Percentiles rank a stretch among this genome's conserved stretches.
Evolutionary conservation across 1,140 invertebrate species (phyloP).

Genomic region (Artemia franciscana): DNA sequence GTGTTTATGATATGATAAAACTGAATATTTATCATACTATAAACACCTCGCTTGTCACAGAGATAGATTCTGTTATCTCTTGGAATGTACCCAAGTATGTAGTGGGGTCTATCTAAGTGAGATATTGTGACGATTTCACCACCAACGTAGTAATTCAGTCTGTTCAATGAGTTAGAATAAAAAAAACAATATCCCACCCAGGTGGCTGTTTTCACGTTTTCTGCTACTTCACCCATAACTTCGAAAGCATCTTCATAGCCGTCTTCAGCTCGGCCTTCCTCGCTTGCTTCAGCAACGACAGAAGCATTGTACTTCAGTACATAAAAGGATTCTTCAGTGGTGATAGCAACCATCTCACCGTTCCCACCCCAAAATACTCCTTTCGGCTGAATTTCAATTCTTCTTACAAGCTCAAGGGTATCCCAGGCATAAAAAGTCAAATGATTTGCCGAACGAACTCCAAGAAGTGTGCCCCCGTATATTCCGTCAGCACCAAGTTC

Average conservation of each 20-base stretch:
- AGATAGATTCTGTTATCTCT: constrained; percentile 89
- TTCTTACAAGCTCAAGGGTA: constrained; percentile 59
- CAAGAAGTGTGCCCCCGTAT: constrained; percentile 81
- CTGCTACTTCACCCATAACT: constrained; percentile 66
- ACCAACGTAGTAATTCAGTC: constrained; percentile 96
- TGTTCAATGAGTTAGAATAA: constrained; percentile 90
- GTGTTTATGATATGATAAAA: constrained; percentile 58
- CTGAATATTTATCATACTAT: constrained; percentile 88
- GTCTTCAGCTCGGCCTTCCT: constrained; percentile 60
- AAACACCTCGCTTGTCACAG: constrained; percentile 90
- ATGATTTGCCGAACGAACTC: constrained; percentile 76
- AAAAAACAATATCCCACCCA: constrained; percentile 99
- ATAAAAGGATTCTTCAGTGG: constrained; percentile 88
- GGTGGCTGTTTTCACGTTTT: constrained; percentile 80
- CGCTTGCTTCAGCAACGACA: constrained; percentile 44
- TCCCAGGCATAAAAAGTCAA: constrained; percentile 97
- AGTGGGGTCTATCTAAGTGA: constrained; percentile 69
- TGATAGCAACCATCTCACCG: constrained; percentile 76
- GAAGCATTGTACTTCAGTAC: constrained; percentile 69
- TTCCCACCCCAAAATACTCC: constrained; percentile 93
- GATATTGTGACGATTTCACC: constrained; percentile 96
- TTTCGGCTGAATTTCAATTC: constrained; percentile 86
- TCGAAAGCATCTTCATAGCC: constrained; percentile 59
- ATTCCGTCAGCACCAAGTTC: constrained; percentile 90
- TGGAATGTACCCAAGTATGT: constrained; percentile 87